Base-by-base conservation (phyloP, 1,140 invertebrate species). In the Artemia franciscana region DNA sequence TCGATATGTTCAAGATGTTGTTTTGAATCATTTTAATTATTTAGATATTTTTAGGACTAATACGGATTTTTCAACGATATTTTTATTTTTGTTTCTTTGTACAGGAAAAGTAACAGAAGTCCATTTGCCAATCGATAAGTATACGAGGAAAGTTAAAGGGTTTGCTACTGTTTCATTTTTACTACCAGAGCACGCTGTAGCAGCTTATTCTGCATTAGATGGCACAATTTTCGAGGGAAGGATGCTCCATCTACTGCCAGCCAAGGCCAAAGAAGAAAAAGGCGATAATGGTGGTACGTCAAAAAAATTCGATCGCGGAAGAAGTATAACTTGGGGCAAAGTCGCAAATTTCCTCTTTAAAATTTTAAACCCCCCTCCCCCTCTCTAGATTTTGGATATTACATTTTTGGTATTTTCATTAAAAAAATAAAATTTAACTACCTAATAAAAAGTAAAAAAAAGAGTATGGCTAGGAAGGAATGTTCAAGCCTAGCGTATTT, bases 181-280 rank as follows among this genome's bases (percentile, higher is more conserved):
- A 70, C 84, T 98, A 77, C 91, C 94, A 0, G 93, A 98, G 73
- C 84, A 98, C 76, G 95, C 95, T 0, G 79, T 89, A 0, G 83
- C 81, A 70, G 95, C 95, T 0, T 96, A 85, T 69, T 77, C 79
- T 18, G 81, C 84, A 68, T 74, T 98, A 2, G 93, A 98, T 75
- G 92, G 92, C 3, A 85, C 82, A 4, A 78, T 84, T 60, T 88
- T 94, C 66, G 84, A 89, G 70, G 95, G 95, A 0, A 76, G 95
- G 67, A 84, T 96, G 79, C 70, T 99, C 21, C 95, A 98, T 75
- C 76, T 98, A 25, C 73, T 98, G 58, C 91, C 93, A 4, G 90
- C 83, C 12, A 91, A 89, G 74, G 72, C 79, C 2, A 85, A 83
- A 71, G 21, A 59, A 18, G 68, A 77, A 27, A 65, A 69, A 21